phyloP scores from a whole-genome alignment of 2,797 vertebrate species.

The Spinus olivaceus region DNA sequence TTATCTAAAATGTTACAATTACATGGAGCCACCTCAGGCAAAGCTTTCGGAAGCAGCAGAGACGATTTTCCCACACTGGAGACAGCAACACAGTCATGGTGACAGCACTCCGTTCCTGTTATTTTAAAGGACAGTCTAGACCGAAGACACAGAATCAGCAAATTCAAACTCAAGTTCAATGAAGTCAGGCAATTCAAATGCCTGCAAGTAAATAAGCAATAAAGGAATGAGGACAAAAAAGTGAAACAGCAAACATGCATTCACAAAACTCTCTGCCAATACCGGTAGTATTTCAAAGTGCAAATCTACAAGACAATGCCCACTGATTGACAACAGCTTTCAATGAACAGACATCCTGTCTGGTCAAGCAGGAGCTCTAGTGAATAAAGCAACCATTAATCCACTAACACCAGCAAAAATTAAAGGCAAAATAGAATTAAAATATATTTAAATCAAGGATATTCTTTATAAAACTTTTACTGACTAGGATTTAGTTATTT shows the following conservation, averaged over 20 bases:
- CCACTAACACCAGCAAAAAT: background rate
- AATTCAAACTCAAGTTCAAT: conserved; percentile 21
- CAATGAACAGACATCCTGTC: background rate
- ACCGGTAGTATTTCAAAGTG: background rate
- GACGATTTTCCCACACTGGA: background rate
- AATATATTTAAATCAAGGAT: background rate
- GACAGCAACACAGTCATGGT: background rate
- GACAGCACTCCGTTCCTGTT: background rate
- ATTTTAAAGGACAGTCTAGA: conserved; percentile 45
- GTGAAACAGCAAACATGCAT: background rate
- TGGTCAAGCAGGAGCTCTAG: background rate
- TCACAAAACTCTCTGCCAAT: background rate
- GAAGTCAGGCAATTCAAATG: conserved; percentile 35
- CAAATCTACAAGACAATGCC: background rate
- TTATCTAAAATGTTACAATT: background rate
- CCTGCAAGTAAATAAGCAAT: conserved; percentile 20
- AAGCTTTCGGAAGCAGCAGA: background rate
- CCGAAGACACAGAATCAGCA: conserved; percentile 31
- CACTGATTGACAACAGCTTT: background rate
- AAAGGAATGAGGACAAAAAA: background rate
- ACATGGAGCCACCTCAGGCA: background rate
- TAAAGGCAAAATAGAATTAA: background rate
- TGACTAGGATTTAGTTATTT: background rate
- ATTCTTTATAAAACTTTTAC: background rate
- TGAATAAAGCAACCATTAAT: background rate